Evolutionary conservation across 2,888 invertebrate species (phyloP).

Genomic region (Platycnemis pennipes): DNA sequence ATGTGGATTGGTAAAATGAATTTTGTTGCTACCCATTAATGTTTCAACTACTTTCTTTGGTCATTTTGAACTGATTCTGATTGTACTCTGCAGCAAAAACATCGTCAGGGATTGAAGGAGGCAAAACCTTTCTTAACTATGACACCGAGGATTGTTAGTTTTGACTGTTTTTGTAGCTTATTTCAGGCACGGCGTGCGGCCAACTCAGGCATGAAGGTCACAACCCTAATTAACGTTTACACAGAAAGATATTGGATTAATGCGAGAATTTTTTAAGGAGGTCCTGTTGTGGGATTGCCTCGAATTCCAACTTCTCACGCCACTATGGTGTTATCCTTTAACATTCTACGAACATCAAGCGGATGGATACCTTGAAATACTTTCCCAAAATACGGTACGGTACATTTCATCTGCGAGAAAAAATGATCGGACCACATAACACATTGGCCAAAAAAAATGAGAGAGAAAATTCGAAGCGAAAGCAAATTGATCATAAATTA

Average conservation of each 20-base stretch:
- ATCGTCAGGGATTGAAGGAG: too few species aligned
- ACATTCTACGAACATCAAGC: neutral
- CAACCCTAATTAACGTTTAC: neutral
- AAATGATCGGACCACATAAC: neutral
- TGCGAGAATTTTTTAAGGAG: neutral
- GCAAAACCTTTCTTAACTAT: too few species aligned
- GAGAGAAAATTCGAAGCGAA: neutral
- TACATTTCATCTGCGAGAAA: neutral
- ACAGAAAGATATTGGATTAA: too few species aligned
- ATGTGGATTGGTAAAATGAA: too few species aligned
- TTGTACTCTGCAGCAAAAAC: too few species aligned
- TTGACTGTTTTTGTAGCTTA: too few species aligned
- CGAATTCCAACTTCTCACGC: neutral
- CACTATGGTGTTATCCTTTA: too few species aligned
- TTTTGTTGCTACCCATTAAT: too few species aligned
- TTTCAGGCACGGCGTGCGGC: too few species aligned
- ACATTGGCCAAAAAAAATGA: neutral
- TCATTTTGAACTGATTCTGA: too few species aligned
- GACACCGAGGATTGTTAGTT: too few species aligned
- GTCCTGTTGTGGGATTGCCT: neutral
- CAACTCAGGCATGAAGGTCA: neutral
- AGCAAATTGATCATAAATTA: neutral
- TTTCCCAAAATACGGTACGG: neutral
- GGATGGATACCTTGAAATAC: neutral
- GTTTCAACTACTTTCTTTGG: too few species aligned